Percentiles rank a stretch among this genome's conserved stretches.
These are phyloP conservation scores for Lepus timidus DNA, from an alignment of 2,113 vertebrate genomes.

Conservation along the genomic window DNA sequence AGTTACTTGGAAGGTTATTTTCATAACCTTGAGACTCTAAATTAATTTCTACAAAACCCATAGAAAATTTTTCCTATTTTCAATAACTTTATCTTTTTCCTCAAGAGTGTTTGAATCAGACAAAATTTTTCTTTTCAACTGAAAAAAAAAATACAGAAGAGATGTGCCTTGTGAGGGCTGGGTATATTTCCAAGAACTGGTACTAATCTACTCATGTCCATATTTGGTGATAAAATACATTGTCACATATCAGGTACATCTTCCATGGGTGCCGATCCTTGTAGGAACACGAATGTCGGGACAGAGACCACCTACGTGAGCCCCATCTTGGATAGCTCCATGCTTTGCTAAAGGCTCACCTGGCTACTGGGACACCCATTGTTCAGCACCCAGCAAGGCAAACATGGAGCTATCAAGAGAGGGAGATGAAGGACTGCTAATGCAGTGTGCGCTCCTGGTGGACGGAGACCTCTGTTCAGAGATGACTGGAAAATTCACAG, in stretches of 20 bases:
- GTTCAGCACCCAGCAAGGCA: constrained; percentile 63
- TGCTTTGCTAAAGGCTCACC: background rate
- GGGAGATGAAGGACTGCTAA: constrained; percentile 68
- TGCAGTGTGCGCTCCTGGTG: constrained; percentile 67
- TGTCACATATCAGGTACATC: background rate
- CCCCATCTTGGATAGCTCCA: background rate
- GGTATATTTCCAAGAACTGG: constrained; percentile 47
- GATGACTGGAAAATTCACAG: constrained; percentile 32
- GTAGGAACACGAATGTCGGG: background rate
- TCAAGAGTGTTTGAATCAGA: constrained; percentile 61
- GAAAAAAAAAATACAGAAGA: constrained; percentile 64
- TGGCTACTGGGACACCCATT: constrained; percentile 65
- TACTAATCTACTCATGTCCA: constrained; percentile 44
- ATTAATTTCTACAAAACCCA: constrained; percentile 75
- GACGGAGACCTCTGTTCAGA: constrained; percentile 70
- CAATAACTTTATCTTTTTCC: background rate
- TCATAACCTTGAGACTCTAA: constrained; percentile 58
- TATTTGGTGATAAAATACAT: background rate
- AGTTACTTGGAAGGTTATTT: constrained; percentile 69
- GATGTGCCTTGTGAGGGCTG: constrained; percentile 33
- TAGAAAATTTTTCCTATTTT: constrained; percentile 60
- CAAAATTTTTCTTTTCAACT: constrained; percentile 75
- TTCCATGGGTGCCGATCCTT: background rate
- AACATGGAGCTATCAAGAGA: constrained; percentile 39
- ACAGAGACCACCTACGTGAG: constrained; percentile 74